Conservation (phyloP, 1,140 invertebrate genomes). For the Anastrepha obliqua region DNA sequence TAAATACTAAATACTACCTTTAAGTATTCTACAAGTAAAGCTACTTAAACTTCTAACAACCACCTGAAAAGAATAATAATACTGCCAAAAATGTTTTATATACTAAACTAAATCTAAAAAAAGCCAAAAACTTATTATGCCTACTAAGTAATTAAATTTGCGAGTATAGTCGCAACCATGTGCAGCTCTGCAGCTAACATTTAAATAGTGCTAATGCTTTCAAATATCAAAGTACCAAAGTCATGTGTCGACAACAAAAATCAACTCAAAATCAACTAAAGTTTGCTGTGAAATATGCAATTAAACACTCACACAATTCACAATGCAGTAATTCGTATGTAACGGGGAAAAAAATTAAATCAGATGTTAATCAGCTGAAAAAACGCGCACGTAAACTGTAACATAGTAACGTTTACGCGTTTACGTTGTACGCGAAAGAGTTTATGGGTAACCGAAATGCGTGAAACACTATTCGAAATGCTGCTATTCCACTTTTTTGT, state of each 20-base stretch:
- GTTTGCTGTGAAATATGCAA: neutral
- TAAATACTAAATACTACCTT: neutral
- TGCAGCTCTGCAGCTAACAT: neutral
- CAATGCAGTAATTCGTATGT: neutral
- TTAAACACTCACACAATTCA: conserved; percentile 36
- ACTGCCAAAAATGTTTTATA: conserved; percentile 44
- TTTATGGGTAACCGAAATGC: neutral
- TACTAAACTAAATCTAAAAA: conserved; percentile 2
- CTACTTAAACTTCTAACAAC: conserved; percentile 43
- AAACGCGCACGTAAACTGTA: conserved; percentile 24
- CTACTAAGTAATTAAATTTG: neutral
- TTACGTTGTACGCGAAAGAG: conserved; percentile 17
- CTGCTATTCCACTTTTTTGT: conserved; percentile 40
- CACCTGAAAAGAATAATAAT: conserved; percentile 10
- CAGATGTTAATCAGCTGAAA: neutral
- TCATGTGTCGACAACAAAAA: too few relatives aligned
- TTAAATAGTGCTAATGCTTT: conserved; percentile 32
- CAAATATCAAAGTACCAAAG: too few relatives aligned
- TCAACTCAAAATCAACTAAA: too few relatives aligned
- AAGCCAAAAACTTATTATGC: neutral
- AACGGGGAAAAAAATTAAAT: neutral
- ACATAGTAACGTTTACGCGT: conserved; percentile 10
- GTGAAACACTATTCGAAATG: neutral
- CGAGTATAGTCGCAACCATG: neutral
- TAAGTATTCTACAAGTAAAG: neutral